Base-by-base conservation (phyloP, 1,140 invertebrate genomes). In the Trichonephila clavata region DNA sequence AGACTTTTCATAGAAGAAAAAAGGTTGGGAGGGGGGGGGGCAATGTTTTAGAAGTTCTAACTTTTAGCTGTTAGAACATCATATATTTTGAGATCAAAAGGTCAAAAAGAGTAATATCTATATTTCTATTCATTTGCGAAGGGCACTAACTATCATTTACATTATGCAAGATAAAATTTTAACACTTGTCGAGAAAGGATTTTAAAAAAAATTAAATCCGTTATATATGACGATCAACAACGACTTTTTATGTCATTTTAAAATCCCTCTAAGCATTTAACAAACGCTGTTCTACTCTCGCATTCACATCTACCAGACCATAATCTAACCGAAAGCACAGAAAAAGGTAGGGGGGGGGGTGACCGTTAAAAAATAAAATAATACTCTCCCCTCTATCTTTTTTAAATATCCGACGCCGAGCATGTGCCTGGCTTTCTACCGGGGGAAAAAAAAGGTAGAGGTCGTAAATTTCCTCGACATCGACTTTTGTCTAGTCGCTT, bases 391-490 rank as follows among this genome's bases (percentile, higher is more conserved):
- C 71, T 18, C 71, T 24, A 13, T 57, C 27, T 57, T 39, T 39
- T 84, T 63, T 92, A 59, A 84, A 84, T 84, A 91, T 18, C 77
- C 18, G 60, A 57, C 71, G 50, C 65, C n/a, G 27, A 18, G 20
- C 80, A 84, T 84, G 81, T 92, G 90, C 90, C 90, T 39, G 32
- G 32, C 32, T 39, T 39, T 39, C 32, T 4, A 39, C 32, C 32
- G 32, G n/a, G n/a, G n/a, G n/a, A 39, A 39, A 90, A 84, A 90
- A 92, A 65, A 80, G 90, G 77, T 83, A 80, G 80, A n/a, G n/a
- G 80, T 60, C 90, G 60, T 92, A 92, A 92, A 92, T 92, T 39
- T 71, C 81, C 68, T 90, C 61, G 60, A 27, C 60, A 80, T 39
- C 60, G 60, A 50, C 50, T 92, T 92, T 92, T 92, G 90, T 92